Evolutionary conservation across 2,113 vertebrate genomes (phyloP).

Genomic region (Camelus dromedarius): DNA sequence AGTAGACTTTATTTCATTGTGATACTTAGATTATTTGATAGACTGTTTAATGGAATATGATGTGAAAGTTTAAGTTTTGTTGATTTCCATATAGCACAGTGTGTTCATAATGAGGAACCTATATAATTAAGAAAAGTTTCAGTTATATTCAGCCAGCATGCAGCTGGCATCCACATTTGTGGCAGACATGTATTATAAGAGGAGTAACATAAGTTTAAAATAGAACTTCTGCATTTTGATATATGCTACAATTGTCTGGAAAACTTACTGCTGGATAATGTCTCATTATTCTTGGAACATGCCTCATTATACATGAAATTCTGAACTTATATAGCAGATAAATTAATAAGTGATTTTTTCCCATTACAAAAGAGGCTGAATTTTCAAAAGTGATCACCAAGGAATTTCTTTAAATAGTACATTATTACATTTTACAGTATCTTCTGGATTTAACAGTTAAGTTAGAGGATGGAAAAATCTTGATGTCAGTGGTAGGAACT

Average conservation of each 20-base stretch:
- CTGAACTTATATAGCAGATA: background rate
- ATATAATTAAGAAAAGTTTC: background rate
- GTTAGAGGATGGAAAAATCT: slow-evolving; percentile 7
- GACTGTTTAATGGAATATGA: background rate
- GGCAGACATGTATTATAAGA: slow-evolving; percentile 12
- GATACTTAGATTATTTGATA: slow-evolving; percentile 17
- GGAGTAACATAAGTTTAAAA: slow-evolving; percentile 34
- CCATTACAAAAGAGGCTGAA: background rate
- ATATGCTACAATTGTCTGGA: background rate
- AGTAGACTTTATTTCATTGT: background rate
- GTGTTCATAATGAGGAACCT: background rate
- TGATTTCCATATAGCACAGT: background rate
- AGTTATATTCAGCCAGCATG: background rate
- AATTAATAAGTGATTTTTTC: slow-evolving; percentile 8
- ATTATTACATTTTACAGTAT: background rate
- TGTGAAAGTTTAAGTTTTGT: background rate
- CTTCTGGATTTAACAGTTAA: slow-evolving; percentile 13
- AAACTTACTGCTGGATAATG: background rate
- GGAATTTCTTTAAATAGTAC: background rate
- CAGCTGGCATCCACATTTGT: background rate
- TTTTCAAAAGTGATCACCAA: slow-evolving; percentile 33
- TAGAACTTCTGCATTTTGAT: slow-evolving; percentile 45
- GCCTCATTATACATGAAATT: background rate
- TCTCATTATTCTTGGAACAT: background rate
- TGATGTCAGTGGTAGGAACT: slow-evolving; percentile 33